Evolutionary conservation across 2,888 invertebrate genomes (phyloP).

Genomic region (Galerucella calmariensis): DNA sequence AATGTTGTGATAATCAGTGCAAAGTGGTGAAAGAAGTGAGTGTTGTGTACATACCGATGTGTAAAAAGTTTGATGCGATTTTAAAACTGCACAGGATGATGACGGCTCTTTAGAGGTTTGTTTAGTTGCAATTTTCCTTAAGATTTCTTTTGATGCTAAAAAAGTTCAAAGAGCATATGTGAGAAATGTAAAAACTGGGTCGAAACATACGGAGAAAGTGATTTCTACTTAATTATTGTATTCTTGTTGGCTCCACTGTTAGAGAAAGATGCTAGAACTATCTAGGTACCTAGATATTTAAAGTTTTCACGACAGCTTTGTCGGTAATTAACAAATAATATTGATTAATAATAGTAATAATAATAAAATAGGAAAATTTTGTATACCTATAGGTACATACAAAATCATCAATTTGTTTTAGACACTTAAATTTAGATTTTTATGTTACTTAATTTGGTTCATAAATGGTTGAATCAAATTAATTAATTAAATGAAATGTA

Average conservation of each 20-base stretch:
- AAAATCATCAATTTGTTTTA: not conserved
- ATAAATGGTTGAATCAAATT: not conserved
- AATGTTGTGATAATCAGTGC: slow-evolving; percentile 3
- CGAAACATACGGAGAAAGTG: slow-evolving; percentile 18
- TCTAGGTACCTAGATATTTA: not conserved
- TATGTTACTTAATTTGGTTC: not conserved
- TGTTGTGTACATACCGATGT: slow-evolving; percentile 15
- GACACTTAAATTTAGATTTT: not conserved
- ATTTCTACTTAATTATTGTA: slow-evolving; percentile 17
- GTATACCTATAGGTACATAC: not conserved
- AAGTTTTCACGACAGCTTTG: not conserved
- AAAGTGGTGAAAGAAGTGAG: slow-evolving; percentile 5
- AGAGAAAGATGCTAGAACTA: slow-evolving; percentile 12
- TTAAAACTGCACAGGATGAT: slow-evolving; percentile 12
- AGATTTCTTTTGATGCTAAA: not conserved
- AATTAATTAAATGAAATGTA: not conserved
- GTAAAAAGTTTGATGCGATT: slow-evolving; percentile 20
- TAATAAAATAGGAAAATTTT: not conserved
- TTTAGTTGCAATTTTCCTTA: not conserved
- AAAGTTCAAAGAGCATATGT: slow-evolving; percentile 11
- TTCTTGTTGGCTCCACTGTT: slow-evolving; percentile 1
- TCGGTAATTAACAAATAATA: not conserved
- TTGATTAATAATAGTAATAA: not conserved
- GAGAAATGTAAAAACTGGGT: slow-evolving; percentile 10
- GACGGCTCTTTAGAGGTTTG: slow-evolving; percentile 15